Percentiles rank a stretch among this genome's conserved stretches.
Evolutionary conservation across 2,113 vertebrate genomes (phyloP).

Genomic region (Calonectris borealis): DNA sequence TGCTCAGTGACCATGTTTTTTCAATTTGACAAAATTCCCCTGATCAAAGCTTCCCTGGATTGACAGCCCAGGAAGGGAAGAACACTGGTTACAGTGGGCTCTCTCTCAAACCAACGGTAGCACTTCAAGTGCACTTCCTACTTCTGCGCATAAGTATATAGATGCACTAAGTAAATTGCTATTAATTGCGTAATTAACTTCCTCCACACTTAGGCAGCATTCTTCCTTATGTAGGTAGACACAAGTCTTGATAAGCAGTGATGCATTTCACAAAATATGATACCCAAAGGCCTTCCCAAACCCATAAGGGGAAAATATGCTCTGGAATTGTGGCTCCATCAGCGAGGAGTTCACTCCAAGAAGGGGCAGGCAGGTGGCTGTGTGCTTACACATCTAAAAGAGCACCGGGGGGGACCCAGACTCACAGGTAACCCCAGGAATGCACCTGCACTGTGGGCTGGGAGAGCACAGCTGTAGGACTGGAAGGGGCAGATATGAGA

Average conservation of each 20-base stretch:
- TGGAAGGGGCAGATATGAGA: background rate
- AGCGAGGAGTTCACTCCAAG: background rate
- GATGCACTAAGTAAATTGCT: slow-evolving; percentile 11
- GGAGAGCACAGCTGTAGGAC: background rate
- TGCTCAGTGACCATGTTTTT: background rate
- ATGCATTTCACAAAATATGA: background rate
- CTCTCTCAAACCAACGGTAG: background rate
- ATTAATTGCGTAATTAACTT: slow-evolving; percentile 45
- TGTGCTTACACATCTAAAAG: background rate
- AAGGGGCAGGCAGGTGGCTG: background rate
- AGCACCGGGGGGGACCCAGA: fast-evolving
- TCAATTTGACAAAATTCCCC: background rate
- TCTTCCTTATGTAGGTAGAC: background rate
- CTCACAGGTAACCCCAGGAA: background rate
- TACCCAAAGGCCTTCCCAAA: background rate
- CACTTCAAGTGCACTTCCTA: background rate
- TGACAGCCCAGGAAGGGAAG: background rate
- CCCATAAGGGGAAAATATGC: background rate
- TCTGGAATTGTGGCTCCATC: background rate
- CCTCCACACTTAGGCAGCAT: background rate
- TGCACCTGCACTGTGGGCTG: background rate
- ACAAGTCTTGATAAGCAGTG: background rate
- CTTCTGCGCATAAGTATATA: background rate
- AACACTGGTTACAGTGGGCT: background rate
- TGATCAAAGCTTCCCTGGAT: background rate